phyloP scores from a whole-genome alignment of 2,797 vertebrate species.

The Garrulus glandarius region DNA sequence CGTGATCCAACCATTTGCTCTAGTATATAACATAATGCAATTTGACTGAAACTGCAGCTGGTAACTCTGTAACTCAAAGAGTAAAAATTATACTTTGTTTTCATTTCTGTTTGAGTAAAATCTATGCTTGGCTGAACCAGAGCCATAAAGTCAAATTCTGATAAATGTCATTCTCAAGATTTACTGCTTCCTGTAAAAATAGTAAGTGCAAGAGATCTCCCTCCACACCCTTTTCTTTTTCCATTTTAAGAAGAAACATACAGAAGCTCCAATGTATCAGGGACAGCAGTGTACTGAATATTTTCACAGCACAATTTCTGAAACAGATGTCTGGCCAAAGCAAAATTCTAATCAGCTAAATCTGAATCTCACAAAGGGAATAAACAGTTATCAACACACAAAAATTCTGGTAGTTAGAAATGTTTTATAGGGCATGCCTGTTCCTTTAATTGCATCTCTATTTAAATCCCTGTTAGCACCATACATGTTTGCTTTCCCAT shows the following conservation, averaged over 20 bases:
- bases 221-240: constrained; percentile 18
- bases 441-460: constrained; percentile 32
- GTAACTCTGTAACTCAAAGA: neutral
- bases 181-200: constrained; percentile 33
- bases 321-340: neutral
- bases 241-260: constrained; percentile 26
- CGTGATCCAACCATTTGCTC: neutral
- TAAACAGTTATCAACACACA: neutral
- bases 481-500: constrained; percentile 17
- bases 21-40: neutral
- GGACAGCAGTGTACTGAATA: neutral
- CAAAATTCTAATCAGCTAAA: constrained; percentile 3
- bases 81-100: neutral
- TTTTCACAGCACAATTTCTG: constrained; percentile 27
- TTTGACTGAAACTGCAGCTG: neutral
- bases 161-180: constrained; percentile 19
- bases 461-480: constrained; percentile 29
- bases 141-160: neutral
- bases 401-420: neutral
- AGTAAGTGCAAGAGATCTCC: neutral
- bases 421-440: neutral
- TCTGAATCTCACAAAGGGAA: neutral
- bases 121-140: neutral
- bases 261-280: constrained; percentile 9
- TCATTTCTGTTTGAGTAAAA: constrained; percentile 25